Percentiles rank a stretch among this genome's conserved stretches.
Evolutionary conservation across 2,797 vertebrate species (phyloP).

Genomic region (Leuciscus waleckii): DNA sequence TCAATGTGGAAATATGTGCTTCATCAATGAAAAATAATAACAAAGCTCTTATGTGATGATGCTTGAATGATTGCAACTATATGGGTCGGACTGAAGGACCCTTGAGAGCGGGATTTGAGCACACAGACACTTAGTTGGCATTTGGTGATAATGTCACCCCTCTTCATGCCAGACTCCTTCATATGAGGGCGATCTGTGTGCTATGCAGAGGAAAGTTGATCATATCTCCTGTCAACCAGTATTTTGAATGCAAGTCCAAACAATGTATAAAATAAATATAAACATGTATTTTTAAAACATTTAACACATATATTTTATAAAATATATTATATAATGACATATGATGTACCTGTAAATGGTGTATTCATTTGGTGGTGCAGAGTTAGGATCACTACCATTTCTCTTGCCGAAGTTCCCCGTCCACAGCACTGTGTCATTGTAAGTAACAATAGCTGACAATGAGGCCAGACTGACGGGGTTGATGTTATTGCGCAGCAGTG

Average conservation of each 20-base stretch:
- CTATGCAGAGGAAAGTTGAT: not conserved
- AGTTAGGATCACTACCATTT: constrained; percentile 84
- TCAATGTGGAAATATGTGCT: not conserved
- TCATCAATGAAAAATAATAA: constrained; percentile 9
- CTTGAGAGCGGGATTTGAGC: too few relatives aligned
- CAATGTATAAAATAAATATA: not conserved
- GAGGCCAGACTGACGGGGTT: constrained; percentile 83
- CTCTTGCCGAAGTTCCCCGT: constrained; percentile 93
- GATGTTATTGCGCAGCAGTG: constrained; percentile 80
- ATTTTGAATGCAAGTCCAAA: not conserved
- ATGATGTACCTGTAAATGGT: constrained; percentile 88
- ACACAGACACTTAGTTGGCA: constrained; percentile 2
- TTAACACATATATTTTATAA: not conserved
- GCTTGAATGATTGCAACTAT: not conserved
- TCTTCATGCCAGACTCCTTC: not conserved
- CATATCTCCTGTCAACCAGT: not conserved
- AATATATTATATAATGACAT: not conserved
- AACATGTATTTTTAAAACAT: not conserved
- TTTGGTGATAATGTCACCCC: not conserved
- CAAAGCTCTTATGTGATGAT: not conserved
- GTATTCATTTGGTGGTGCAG: constrained; percentile 88
- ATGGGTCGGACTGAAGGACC: constrained; percentile 14
- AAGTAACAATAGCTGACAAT: constrained; percentile 89
- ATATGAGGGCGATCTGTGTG: constrained; percentile 10
- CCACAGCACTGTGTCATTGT: constrained; percentile 94